Percentiles rank a stretch among this genome's conserved stretches.
Conservation (phyloP, 2,113 vertebrate species). For the Penelope pileata region DNA sequence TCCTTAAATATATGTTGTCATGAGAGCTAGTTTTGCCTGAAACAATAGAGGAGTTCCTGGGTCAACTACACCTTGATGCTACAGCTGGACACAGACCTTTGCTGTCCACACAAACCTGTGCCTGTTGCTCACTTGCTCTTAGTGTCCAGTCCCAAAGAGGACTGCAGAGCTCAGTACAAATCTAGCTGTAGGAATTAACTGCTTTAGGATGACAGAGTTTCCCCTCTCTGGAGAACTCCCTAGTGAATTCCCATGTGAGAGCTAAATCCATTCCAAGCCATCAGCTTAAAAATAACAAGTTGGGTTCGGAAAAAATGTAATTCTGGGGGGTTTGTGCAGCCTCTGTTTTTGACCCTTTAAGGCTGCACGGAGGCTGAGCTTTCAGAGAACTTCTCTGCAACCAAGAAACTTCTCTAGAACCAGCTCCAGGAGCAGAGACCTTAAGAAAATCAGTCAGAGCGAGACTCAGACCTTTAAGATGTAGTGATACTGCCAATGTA, state of each 20-base stretch:
- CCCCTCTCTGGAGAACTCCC: neutral
- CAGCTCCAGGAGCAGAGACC: neutral
- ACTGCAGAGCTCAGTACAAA: neutral
- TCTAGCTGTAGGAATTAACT: conserved; percentile 6
- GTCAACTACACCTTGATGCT: neutral
- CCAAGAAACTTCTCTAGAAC: neutral
- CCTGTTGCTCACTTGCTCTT: neutral
- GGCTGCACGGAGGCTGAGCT: neutral
- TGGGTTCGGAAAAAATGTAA: conserved; percentile 49
- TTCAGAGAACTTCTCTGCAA: neutral
- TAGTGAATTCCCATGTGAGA: conserved; percentile 33
- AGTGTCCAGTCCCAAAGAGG: neutral
- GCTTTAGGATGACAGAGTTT: conserved; percentile 26
- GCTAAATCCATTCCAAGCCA: conserved; percentile 42
- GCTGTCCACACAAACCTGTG: neutral
- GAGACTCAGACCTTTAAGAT: neutral
- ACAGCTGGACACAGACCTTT: neutral
- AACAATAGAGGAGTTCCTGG: neutral
- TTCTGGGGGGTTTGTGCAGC: neutral
- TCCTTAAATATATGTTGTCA: neutral
- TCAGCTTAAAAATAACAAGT: conserved; percentile 50
- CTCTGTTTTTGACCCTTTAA: conserved; percentile 26
- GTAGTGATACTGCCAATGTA: neutral
- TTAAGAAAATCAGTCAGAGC: neutral
- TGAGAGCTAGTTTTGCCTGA: neutral